Evolutionary conservation across 2,888 invertebrate genomes (phyloP), one percentile per base, ranked within the genome.

Genomic region (Drosophila ustulata): DNA sequence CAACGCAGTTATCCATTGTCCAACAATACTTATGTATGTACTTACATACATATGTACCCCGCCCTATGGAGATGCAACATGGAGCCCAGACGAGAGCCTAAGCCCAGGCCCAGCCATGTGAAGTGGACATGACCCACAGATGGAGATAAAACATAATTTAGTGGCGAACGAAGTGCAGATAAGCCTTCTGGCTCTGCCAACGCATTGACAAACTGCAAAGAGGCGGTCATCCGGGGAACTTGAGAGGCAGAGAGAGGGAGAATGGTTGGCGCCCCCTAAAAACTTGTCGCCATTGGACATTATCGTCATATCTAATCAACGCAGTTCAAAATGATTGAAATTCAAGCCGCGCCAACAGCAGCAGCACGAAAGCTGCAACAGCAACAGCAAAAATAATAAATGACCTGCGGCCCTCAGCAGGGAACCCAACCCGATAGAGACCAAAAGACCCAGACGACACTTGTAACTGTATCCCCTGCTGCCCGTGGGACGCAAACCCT

Each of bases 191-290:
- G 62, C 77, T 66, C 69, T 57, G 74, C 74, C 71, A 59, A 62
- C 69, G 77, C 66, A 64, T 70, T 89, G 89, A 89, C 88, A 89
- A 88, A 88, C 88, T 89, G 85, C 80, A 82, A 89, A 89, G 88
- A 80, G 78, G 77, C 72, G 18, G 32, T n/a, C 58, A 62, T 57
- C 41, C 49, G 55, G 30, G 34, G 45, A 11, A 32, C 6, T 50
- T 23, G 45, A n/a, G 57, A 13, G 25, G 37, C 47, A 50, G 8
- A 32, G 7, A 37, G 32, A 8, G 18, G 18, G 47, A 45, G 56
- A 37, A 52, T 49, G 52, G 37, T 51, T 66, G 69, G 69, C 72
- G 80, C 73, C 71, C 73, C 72, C 61, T 65, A 64, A 66, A 81
- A 85, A 75, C 78, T 84, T 88, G 87, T 82, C 90, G 80, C 89